Evolutionary conservation across 1,140 invertebrate genomes (phyloP), one percentile per base, ranked within the genome.

Genomic region (Brachionus rubens): DNA sequence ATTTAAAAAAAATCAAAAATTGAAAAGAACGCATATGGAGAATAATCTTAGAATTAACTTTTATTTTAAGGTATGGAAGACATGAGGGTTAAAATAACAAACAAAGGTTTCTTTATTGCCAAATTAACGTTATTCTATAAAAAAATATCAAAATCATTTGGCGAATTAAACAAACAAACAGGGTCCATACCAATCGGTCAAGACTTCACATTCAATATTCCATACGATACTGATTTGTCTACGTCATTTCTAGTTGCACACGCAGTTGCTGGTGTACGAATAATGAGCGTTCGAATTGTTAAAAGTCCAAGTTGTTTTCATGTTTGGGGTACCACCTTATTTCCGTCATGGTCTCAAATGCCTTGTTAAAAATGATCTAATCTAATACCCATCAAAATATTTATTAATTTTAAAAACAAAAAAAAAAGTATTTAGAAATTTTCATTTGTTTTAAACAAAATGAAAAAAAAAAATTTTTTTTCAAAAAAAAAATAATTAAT

Each of bases 261-360:
- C 24, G 68, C 68, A 28, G 47, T 72, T 12, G 68, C 68, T 36
- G 68, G 68, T n/a, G 50, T n/a, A 50, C n/a, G 33, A 19, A 26
- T 72, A 30, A 40, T 72, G 36, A 41, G 12, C 2, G 68, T 40
- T 3, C 48, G 41, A 48, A 72, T 72, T 0, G 40, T 40, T 48
- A 36, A 28, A 12, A 33, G 0, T 21, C 68, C 21, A 14, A 50
- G 16, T 4, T 72, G 68, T 52, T 72, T 72, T 72, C 68, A 72
- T 36, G 21, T 50, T 6, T 72, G 68, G 68, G 68, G 68, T n/a
- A 72, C 68, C 14, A 72, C 68, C 30, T 16, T 72, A 40, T 65
- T 26, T 65, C 59, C 59, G 43, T 0, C 10, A 19, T 65, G 59
- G 59, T 43, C 36, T 26, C 19, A 3, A 12, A 26, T 65, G 12